A percentile compares a stretch with the other conserved stretches of the same genome.
Evolutionary conservation across 2,113 vertebrate species (phyloP).

Genomic region (Sciurus niger): DNA sequence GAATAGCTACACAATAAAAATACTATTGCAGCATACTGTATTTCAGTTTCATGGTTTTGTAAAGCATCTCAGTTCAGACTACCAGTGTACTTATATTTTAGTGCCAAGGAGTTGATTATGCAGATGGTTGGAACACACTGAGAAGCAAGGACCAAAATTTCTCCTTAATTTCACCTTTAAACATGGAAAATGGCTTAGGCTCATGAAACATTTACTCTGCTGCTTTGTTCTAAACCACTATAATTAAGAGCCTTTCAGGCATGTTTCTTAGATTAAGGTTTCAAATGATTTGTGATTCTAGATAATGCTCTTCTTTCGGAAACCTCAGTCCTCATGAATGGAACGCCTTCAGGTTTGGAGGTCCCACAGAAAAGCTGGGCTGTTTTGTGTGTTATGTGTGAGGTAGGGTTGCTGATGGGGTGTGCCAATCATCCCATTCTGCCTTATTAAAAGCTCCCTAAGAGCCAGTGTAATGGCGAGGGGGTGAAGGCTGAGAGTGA

Average conservation of each 20-base stretch:
- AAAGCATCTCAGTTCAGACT: background rate
- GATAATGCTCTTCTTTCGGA: slow-evolving; percentile 52
- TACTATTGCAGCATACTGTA: too few relatives aligned
- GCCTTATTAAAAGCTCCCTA: background rate
- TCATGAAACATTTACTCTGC: slow-evolving; percentile 45
- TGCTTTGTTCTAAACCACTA: slow-evolving; percentile 55
- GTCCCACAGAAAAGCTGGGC: background rate
- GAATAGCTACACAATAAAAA: background rate
- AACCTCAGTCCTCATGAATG: background rate
- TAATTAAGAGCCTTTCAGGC: slow-evolving; percentile 48
- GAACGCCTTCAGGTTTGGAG: background rate
- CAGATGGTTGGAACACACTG: background rate
- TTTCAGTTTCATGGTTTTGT: background rate
- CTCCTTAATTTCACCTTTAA: slow-evolving; percentile 52
- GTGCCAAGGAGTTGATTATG: slow-evolving; percentile 11
- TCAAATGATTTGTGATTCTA: slow-evolving; percentile 27
- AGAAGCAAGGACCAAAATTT: slow-evolving; percentile 1
- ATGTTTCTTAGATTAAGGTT: slow-evolving; percentile 63
- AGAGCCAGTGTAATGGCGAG: background rate
- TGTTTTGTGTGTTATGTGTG: background rate
- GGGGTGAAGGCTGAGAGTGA: background rate
- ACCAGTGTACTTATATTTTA: background rate
- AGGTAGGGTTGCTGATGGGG: background rate
- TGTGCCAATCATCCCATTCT: too few relatives aligned
- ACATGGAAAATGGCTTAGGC: slow-evolving; percentile 47